Evolutionary conservation across 2,888 invertebrate species (phyloP), one percentile per base, ranked within the genome.

Genomic region (Andrena fulva): DNA sequence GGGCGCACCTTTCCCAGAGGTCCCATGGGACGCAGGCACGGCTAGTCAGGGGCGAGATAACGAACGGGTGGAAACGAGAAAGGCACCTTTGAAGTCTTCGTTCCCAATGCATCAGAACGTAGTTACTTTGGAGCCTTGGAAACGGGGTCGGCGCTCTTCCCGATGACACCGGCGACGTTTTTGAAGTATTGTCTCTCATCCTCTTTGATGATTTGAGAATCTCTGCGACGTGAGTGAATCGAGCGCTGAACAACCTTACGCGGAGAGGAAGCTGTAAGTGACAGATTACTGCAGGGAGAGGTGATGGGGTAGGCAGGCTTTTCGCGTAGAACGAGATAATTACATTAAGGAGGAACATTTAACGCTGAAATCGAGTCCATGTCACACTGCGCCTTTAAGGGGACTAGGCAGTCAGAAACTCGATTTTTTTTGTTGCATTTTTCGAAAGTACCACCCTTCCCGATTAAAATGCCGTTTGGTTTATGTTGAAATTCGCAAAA

Each of bases 41-140:
- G 54, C 64, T 70, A 63, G 63, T 56, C 70, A n/a, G 42, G 29
- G 7, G n/a, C 27, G 24, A 48, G 76, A 48, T 76, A 63, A 48
- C 70, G 42, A 20, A 54, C 20, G n/a, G 10, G 29, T 5, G 8
- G 33, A 31, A 31, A 42, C 7, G 50, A 10, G 66, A 7, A 42
- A 20, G 33, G 27, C 2, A 5, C 27, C 64, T 71, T 77, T 77
- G 48, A 71, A 56, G 71, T 64, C 64, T 71, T 64, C 56, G 12
- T 50, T 71, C 12, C 56, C 64, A 27, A 59, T 59, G 64, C 64
- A 20, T 50, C 64, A 27, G 33, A 70, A 59, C 27, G 31, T 6
- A 56, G 77, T 64, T 59, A 77, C 71, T 77, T 42, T 20, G 56
- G 64, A 10, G 27, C 48, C 42, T 1, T 1, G 48, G 48, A 29